Percentiles rank a stretch among this genome's conserved stretches.
phyloP scores from a whole-genome alignment of 2,113 vertebrate species.

The Takifugu bimaculatus region DNA sequence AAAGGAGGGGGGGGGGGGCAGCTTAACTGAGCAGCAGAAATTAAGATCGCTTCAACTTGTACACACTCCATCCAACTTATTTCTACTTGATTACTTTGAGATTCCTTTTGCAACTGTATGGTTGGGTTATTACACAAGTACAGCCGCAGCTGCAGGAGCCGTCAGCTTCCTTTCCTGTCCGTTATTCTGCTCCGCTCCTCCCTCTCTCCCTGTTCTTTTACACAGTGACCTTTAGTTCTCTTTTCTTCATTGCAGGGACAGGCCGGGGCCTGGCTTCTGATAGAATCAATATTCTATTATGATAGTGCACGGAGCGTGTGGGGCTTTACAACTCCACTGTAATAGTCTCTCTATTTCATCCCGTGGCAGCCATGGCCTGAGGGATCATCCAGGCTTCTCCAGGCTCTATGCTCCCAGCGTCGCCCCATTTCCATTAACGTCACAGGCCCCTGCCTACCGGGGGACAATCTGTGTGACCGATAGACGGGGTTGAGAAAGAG shows the following conservation, averaged over 20 bases:
- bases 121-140: conserved; percentile 29
- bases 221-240: conserved; percentile 86
- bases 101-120: background rate
- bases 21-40: conserved; percentile 45
- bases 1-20: conserved; percentile 23
- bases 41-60: conserved; percentile 34
- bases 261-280: conserved; percentile 79
- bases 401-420: conserved; percentile 71
- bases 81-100: conserved; percentile 12
- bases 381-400: conserved; percentile 70
- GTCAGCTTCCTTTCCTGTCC: conserved; percentile 23
- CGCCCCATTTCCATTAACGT: conserved; percentile 74
- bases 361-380: conserved; percentile 73
- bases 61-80: conserved; percentile 2
- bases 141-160: conserved; percentile 2
- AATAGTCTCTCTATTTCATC: conserved; percentile 82
- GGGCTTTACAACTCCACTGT: conserved; percentile 80
- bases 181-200: conserved; percentile 33
- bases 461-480: conserved; percentile 71
- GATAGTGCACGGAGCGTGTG: conserved; percentile 80
- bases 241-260: conserved; percentile 79
- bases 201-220: conserved; percentile 72
- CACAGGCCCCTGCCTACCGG: conserved; percentile 60
- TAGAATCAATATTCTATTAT: conserved; percentile 98
- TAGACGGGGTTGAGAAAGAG: conserved; percentile 66